A percentile compares a stretch with the other conserved stretches of the same genome.
Conservation (phyloP, 2,113 vertebrate genomes). For the Poecile atricapillus region DNA sequence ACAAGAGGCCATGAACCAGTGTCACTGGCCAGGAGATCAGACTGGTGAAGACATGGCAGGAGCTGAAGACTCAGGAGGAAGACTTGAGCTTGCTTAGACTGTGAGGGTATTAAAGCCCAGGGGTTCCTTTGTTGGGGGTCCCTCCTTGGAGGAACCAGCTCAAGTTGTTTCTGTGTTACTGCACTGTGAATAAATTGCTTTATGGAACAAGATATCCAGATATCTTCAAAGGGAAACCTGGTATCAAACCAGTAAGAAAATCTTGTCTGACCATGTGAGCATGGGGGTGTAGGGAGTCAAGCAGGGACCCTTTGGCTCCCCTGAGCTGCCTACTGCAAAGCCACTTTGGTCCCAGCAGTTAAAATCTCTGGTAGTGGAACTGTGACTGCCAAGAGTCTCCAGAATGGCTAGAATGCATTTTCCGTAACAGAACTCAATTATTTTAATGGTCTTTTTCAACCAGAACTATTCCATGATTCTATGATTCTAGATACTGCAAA, state of each 20-base stretch:
- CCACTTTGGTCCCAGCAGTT: neutral
- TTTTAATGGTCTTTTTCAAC: neutral
- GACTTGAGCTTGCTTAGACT: neutral
- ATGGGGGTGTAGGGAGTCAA: too few species aligned
- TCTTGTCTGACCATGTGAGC: neutral
- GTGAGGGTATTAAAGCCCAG: neutral
- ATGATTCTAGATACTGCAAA: neutral
- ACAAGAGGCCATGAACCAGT: neutral
- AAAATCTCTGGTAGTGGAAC: neutral
- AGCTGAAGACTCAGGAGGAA: neutral
- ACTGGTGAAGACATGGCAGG: neutral
- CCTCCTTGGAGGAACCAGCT: neutral
- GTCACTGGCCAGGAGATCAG: neutral
- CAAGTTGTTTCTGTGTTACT: accelerated
- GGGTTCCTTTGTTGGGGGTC: accelerated
- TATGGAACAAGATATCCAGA: accelerated
- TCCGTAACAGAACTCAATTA: neutral
- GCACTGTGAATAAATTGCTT: neutral
- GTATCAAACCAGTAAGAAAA: neutral
- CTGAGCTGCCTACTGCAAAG: neutral
- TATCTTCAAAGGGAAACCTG: neutral
- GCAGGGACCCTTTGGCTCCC: neutral
- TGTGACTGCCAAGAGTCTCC: neutral
- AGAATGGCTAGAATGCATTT: neutral
- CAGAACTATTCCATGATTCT: neutral